Base-by-base conservation (phyloP, 2,113 vertebrate genomes). In the Paratilapia polleni region DNA sequence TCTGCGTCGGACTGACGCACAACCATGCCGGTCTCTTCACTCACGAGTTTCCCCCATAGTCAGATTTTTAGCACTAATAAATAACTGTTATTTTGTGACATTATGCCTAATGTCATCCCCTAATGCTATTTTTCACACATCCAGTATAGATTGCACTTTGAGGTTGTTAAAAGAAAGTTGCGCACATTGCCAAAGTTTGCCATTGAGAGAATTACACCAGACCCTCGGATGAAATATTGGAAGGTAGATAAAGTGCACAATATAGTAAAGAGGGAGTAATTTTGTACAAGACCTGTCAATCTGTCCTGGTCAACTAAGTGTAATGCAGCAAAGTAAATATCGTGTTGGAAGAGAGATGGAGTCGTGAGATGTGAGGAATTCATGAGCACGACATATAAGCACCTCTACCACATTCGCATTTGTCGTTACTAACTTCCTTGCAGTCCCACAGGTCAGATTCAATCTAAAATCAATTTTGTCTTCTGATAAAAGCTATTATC, bases 381-480 rank as follows among this genome's bases (percentile, higher is more conserved):
- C 13, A 52, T 36, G 2, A 41, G 49, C 28, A 63, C 1, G 0
- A 56, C 47, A 15, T 34, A 36, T 26, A 26, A 3, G 2, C 17
- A 31, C 28, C 47, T 54, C 47, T 54, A 26, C 47, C 68, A 52
- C 68, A 54, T 52, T 49, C 3, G 9, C 36, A 24, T n/a, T 22
- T 61, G 26, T 74, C 22, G 15, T 28, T 77, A 28, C 61, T 74
- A 8, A 2, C 22, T 47, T 74, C 62, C 62, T 38, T 43, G 31
- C 68, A 75, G 28, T 49, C 43, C 20, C 74, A 12, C 64, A 59
- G 66, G 47, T 73, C 68, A 73, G 26, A 84, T 86, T 66, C 13
- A 79, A 82, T 78, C 57, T 80, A 26, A 80, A 81, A 78, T 64
- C 43, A 59, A 61, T 84, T 83, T 86, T 59, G 49, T 86, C 70